Conservation (phyloP, 2,888 invertebrate species). For the Cacoxenus indagator region DNA sequence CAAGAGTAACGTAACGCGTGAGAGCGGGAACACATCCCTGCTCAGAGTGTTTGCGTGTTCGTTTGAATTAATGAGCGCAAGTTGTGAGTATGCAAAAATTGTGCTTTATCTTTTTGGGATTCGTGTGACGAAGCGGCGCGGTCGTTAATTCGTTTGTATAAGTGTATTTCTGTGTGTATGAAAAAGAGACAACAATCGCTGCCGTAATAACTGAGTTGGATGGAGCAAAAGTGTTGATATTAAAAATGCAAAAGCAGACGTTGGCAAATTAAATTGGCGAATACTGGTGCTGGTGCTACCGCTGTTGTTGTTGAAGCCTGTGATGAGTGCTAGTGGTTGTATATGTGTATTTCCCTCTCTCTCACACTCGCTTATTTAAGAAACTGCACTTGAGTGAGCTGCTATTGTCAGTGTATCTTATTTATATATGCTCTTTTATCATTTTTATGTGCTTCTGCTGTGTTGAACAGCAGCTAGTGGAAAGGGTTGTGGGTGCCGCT, state of each 20-base stretch:
- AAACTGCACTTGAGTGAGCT: not conserved
- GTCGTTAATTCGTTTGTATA: slow-evolving; percentile 3
- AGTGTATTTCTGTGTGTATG: not conserved
- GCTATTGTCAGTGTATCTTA: not conserved
- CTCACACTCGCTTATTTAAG: not conserved
- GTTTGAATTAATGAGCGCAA: slow-evolving; percentile 53
- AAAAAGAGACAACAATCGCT: slow-evolving; percentile 46
- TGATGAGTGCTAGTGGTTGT: slow-evolving; percentile 11
- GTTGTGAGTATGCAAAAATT: slow-evolving; percentile 43
- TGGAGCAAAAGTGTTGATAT: slow-evolving; percentile 57
- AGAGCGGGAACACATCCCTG: slow-evolving; percentile 25
- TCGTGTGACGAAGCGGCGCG: not conserved
- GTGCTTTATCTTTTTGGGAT: slow-evolving; percentile 2
- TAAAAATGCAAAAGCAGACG: slow-evolving; percentile 53
- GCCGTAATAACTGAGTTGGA: slow-evolving; percentile 38
- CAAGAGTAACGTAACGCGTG: not conserved
- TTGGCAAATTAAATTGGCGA: slow-evolving; percentile 51
- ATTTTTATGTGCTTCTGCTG: not conserved
- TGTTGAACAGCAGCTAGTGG: not conserved
- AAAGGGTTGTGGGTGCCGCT: not conserved
- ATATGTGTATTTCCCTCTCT: not conserved
- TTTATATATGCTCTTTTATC: not conserved
- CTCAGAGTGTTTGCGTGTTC: slow-evolving; percentile 37
- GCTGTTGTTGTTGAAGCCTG: slow-evolving; percentile 29
- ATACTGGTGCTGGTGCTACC: no score